These are phyloP conservation scores for Branchipolynoe longqiensis DNA, from an alignment of 2,888 invertebrate species.

Conservation along the genomic window DNA sequence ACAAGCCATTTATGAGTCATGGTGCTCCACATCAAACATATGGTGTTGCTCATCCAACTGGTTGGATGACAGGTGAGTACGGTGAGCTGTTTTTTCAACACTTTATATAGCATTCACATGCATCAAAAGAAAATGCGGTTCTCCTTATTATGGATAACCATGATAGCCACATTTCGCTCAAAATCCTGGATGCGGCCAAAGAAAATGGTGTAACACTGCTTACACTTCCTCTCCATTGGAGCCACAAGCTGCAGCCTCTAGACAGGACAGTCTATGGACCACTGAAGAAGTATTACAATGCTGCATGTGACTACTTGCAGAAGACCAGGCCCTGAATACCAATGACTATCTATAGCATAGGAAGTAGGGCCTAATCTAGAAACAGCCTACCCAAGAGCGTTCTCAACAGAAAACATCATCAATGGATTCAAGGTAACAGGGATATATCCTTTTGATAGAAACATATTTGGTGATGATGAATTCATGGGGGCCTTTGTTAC, in stretches of 20 bases:
- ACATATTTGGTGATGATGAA: too few relatives aligned
- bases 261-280: conserved; percentile 80
- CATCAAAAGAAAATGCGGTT: conserved; percentile 69
- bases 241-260: conserved; percentile 81
- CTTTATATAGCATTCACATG: not conserved
- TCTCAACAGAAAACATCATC: conserved; percentile 59
- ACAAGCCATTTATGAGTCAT: too few relatives aligned
- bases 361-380: conserved; percentile 71
- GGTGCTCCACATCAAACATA: too few relatives aligned
- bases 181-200: conserved; percentile 72
- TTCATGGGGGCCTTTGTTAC: too few relatives aligned
- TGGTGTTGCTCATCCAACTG: too few relatives aligned
- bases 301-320: conserved; percentile 72
- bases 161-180: conserved; percentile 70
- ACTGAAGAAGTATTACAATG: conserved; percentile 76
- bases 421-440: conserved; percentile 63
- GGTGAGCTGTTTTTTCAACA: too few relatives aligned
- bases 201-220: conserved; percentile 78
- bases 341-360: conserved; percentile 80
- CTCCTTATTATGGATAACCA: conserved; percentile 74
- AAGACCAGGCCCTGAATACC: conserved; percentile 78
- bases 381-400: conserved; percentile 60
- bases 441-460: conserved; percentile 49
- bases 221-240: conserved; percentile 80
- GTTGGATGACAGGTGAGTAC: too few relatives aligned